A percentile compares a stretch with the other conserved stretches of the same genome.
These are phyloP conservation scores for Abrostola triplasia DNA, from an alignment of 2,888 invertebrate species.

Conservation along the genomic window DNA sequence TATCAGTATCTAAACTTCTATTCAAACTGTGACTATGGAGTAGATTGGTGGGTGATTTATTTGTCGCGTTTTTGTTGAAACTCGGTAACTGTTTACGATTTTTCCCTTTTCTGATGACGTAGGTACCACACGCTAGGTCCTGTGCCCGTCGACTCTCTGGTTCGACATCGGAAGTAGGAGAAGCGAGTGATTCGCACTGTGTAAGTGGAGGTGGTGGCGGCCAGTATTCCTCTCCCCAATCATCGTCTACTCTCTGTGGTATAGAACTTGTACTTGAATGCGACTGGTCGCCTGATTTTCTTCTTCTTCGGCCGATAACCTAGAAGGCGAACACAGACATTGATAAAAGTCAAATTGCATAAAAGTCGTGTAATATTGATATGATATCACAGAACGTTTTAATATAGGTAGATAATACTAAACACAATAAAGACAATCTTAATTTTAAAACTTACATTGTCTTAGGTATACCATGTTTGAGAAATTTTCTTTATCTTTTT, in stretches of 20 bases:
- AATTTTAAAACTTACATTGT: background rate
- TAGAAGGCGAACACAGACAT: conserved; percentile 63
- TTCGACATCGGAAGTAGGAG: conserved; percentile 90
- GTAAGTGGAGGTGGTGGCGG: conserved; percentile 91
- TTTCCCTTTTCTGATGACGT: conserved; percentile 93
- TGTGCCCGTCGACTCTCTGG: conserved; percentile 74
- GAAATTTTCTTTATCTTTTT: no score
- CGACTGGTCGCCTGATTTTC: conserved; percentile 88
- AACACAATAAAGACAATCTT: background rate
- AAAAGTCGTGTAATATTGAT: no score
- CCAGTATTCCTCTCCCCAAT: conserved; percentile 91
- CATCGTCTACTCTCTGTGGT: conserved; percentile 89
- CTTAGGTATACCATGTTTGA: no score
- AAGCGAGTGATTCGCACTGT: conserved; percentile 90
- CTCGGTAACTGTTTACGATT: conserved; percentile 91
- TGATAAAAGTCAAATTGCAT: background rate
- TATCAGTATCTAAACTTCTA: conserved; percentile 82
- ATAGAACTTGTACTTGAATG: conserved; percentile 92
- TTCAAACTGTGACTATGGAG: conserved; percentile 84
- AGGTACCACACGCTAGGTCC: conserved; percentile 90
- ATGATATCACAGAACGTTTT: no score
- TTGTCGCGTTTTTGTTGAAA: conserved; percentile 85
- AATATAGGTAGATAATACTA: conserved; percentile 1
- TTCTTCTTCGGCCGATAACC: conserved; percentile 88
- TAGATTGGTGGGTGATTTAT: conserved; percentile 77